Evolutionary conservation across 2,797 vertebrate genomes (phyloP).

Genomic region (Bovichtus variegatus): DNA sequence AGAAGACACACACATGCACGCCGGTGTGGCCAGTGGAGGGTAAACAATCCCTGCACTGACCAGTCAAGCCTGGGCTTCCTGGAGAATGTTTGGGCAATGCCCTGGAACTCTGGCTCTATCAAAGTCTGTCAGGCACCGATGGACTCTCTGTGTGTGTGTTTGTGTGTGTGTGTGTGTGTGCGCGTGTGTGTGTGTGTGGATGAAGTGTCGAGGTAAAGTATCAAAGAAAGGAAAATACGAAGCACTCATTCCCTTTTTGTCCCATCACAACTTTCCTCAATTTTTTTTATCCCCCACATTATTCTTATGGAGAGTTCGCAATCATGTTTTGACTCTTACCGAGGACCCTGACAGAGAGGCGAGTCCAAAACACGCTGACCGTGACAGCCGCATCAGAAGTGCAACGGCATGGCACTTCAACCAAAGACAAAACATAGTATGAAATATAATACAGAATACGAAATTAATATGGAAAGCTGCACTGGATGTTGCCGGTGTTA

Average conservation of each 20-base stretch:
- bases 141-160: conserved; percentile 19
- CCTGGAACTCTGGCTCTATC: conserved; percentile 64
- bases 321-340: not conserved
- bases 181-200: conserved; percentile 6
- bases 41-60: conserved; percentile 67
- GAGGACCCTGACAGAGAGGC: not conserved
- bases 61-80: conserved; percentile 64
- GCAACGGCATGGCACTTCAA: not conserved
- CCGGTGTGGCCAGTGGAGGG: conserved; percentile 50
- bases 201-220: conserved; percentile 8
- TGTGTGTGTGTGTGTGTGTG: conserved; percentile 2
- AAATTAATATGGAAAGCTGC: not conserved
- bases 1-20: not conserved
- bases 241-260: not conserved
- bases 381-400: not conserved
- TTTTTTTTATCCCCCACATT: conserved; percentile 4
- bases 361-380: not conserved
- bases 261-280: not conserved
- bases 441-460: not conserved
- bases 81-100: conserved; percentile 62
- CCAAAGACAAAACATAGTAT: not conserved
- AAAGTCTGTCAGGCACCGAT: conserved; percentile 57
- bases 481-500: not conserved
- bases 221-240: conserved; percentile 27
- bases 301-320: conserved; percentile 10